A percentile compares a stretch with the other conserved stretches of the same genome.
phyloP scores from a whole-genome alignment of 2,888 invertebrate species.

The Neocrepidodera transversa region DNA sequence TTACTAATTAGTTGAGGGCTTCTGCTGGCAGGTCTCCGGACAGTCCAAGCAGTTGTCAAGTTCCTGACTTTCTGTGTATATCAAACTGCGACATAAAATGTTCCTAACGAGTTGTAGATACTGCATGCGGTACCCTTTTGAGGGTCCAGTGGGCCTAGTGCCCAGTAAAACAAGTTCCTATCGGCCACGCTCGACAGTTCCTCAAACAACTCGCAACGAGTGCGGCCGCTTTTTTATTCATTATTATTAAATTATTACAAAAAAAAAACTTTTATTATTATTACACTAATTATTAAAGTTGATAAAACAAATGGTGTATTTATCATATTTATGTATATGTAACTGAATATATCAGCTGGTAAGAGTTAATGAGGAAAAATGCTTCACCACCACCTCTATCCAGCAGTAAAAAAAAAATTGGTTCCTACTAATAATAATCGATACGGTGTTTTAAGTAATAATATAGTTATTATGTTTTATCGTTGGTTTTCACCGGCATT shows the following conservation, averaged over 20 bases:
- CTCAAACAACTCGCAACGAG: slow-evolving; percentile 57
- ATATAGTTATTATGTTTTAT: slow-evolving; percentile 62
- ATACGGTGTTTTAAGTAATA: slow-evolving; percentile 62
- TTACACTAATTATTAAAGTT: slow-evolving; percentile 60
- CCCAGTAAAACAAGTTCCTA: slow-evolving; percentile 64
- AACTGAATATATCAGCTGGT: slow-evolving; percentile 60
- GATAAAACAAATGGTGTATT: slow-evolving; percentile 62
- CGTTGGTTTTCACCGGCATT: slow-evolving; percentile 60
- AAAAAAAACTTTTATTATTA: slow-evolving; percentile 58
- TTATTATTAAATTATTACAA: slow-evolving; percentile 62
- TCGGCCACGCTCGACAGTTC: slow-evolving; percentile 58
- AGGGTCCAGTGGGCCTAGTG: slow-evolving; percentile 55
- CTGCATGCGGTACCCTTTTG: slow-evolving; percentile 59
- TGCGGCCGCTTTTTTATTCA: slow-evolving; percentile 60
- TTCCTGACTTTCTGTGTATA: slow-evolving; percentile 58
- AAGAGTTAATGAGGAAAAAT: slow-evolving; percentile 52
- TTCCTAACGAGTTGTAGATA: slow-evolving; percentile 62
- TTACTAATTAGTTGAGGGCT: slow-evolving; percentile 55
- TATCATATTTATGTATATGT: slow-evolving; percentile 62
- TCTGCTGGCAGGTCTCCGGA: slow-evolving; percentile 40
- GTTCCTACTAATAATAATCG: slow-evolving; percentile 64
- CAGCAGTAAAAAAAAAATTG: slow-evolving; percentile 58
- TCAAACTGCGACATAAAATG: slow-evolving; percentile 59
- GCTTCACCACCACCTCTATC: slow-evolving; percentile 49
- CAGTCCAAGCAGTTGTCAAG: slow-evolving; percentile 46